phyloP scores from a whole-genome alignment of 2,797 vertebrate genomes.

The Vipera latastei region DNA sequence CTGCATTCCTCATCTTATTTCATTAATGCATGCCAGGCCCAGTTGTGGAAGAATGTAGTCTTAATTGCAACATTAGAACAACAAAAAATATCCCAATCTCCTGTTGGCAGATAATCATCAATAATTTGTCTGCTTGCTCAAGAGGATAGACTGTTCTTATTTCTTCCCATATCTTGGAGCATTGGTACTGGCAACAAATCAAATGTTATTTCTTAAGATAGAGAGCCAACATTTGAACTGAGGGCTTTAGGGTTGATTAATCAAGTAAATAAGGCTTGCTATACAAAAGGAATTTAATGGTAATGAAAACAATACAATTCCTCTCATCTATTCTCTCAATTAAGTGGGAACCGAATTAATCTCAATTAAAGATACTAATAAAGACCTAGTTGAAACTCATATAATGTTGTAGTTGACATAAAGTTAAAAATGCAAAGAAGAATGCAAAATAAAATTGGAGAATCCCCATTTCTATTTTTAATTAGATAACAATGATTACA shows the following conservation, averaged over 20 bases:
- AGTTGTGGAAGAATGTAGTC: neutral
- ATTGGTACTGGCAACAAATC: neutral
- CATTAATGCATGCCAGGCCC: neutral
- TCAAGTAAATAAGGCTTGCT: neutral
- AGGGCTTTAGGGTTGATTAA: neutral
- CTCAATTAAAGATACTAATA: neutral
- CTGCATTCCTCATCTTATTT: neutral
- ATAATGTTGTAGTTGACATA: neutral
- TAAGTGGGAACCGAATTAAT: neutral
- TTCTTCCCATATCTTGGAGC: neutral
- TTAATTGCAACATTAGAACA: neutral
- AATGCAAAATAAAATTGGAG: neutral
- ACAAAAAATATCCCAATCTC: neutral
- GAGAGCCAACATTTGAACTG: neutral
- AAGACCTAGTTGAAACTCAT: neutral
- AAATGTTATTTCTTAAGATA: conserved; percentile 2
- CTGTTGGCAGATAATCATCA: neutral
- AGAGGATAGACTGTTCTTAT: neutral
- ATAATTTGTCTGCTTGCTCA: neutral
- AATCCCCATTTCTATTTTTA: neutral
- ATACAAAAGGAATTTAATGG: neutral
- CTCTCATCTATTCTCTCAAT: neutral
- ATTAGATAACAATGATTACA: neutral
- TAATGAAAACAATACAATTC: neutral
- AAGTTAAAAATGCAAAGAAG: neutral